Evolutionary conservation across 2,888 invertebrate genomes (phyloP).

Genomic region (Leucozona laternaria): DNA sequence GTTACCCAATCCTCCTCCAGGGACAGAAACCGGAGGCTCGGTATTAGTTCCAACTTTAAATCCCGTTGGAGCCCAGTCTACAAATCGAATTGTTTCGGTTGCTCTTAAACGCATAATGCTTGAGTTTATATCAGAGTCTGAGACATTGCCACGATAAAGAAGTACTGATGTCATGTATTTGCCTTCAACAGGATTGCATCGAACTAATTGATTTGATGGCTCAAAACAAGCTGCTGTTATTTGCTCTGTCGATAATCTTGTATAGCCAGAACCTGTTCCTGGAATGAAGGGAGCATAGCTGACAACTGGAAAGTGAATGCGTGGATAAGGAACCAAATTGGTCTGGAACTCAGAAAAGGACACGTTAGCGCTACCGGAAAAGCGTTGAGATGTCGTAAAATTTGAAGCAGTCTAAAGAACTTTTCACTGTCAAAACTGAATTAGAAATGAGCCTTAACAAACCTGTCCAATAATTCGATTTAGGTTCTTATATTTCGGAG

Average conservation of each 20-base stretch:
- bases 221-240: constrained; percentile 93
- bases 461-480: constrained; percentile 87
- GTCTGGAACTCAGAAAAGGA: constrained; percentile 91
- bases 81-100: constrained; percentile 88
- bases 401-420: constrained; percentile 86
- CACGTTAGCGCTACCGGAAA: constrained; percentile 88
- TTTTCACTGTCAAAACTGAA: constrained; percentile 73
- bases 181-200: constrained; percentile 88
- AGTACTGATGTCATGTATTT: constrained; percentile 91
- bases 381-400: constrained; percentile 89
- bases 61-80: constrained; percentile 92
- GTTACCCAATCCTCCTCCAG: constrained; percentile 90
- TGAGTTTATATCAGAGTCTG: constrained; percentile 89
- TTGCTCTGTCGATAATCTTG: constrained; percentile 87
- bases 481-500: constrained; percentile 94
- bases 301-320: constrained; percentile 93
- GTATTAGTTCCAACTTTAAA: constrained; percentile 92
- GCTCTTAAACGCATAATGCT: constrained; percentile 89
- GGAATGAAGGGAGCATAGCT: constrained; percentile 90
- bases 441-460: background rate
- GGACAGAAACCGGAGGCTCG: constrained; percentile 90
- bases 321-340: constrained; percentile 93
- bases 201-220: constrained; percentile 89
- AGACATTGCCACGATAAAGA: constrained; percentile 88
- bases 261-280: constrained; percentile 87